Evolutionary conservation across 2,888 invertebrate genomes (phyloP).

Genomic region (Aleiodes testaceus): DNA sequence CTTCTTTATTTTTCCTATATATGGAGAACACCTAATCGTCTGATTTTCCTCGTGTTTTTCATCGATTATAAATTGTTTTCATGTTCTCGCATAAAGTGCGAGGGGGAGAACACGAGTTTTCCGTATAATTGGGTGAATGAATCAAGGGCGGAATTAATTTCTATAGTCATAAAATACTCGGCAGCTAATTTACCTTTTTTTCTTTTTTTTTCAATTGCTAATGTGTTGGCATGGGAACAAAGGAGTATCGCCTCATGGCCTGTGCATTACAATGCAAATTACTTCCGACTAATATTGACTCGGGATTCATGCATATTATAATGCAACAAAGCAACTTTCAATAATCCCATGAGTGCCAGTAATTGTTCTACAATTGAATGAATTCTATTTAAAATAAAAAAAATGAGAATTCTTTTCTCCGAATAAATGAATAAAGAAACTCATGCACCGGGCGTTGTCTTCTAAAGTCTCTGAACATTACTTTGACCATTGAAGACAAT

Average conservation of each 20-base stretch:
- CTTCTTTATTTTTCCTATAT: conserved; percentile 3
- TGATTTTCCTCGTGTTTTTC: conserved; percentile 5
- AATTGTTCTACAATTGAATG: conserved; percentile 21
- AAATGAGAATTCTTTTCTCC: background rate
- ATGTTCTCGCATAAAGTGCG: too few relatives aligned
- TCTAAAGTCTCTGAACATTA: background rate
- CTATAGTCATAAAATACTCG: too few relatives aligned
- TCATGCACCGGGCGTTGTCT: conserved; percentile 17
- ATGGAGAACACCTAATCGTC: conserved; percentile 1
- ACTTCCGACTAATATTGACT: conserved; percentile 47
- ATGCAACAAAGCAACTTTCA: conserved; percentile 2
- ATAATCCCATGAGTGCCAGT: conserved; percentile 24
- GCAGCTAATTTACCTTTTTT: background rate
- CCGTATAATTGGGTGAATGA: too few relatives aligned
- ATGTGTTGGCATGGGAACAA: conserved; percentile 5
- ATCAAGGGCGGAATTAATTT: too few relatives aligned
- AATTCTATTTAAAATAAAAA: background rate
- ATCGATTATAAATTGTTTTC: background rate
- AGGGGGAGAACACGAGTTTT: too few relatives aligned
- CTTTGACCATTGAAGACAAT: conserved; percentile 18
- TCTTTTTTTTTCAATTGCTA: conserved; percentile 8
- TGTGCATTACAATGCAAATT: conserved; percentile 63
- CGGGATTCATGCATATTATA: conserved; percentile 30
- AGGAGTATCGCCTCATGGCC: conserved; percentile 51
- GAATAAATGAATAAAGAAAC: background rate